These are phyloP conservation scores for Kryphioiulus occultus DNA, from an alignment of 2,888 invertebrate genomes.

Conservation along the genomic window DNA sequence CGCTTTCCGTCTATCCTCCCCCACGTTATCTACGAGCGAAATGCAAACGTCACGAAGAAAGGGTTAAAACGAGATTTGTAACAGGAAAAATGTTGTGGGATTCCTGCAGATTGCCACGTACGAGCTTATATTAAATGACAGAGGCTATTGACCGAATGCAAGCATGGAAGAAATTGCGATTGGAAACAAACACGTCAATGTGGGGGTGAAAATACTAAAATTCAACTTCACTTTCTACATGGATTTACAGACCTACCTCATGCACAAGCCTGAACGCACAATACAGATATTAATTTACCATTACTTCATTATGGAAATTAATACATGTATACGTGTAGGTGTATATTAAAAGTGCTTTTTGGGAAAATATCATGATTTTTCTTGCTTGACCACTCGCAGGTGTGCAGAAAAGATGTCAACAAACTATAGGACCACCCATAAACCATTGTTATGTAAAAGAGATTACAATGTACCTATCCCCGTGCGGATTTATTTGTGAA, in stretches of 20 bases:
- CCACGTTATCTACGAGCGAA: neutral
- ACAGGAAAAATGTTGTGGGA: neutral
- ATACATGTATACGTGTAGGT: too few relatives aligned
- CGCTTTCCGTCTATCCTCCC: constrained; percentile 12
- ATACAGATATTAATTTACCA: neutral
- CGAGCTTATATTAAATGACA: neutral
- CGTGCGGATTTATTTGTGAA: neutral
- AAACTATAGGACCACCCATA: constrained; percentile 4
- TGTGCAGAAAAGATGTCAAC: neutral
- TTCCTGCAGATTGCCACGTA: neutral
- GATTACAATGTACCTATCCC: neutral
- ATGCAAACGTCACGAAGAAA: neutral
- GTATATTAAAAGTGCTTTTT: too few relatives aligned
- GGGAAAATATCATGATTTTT: too few relatives aligned
- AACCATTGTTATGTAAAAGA: neutral
- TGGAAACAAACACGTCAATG: neutral
- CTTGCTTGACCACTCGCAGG: neutral
- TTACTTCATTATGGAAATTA: neutral
- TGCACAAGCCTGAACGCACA: neutral
- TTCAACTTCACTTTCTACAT: neutral
- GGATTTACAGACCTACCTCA: neutral
- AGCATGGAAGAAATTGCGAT: neutral
- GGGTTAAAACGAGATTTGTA: constrained; percentile 24
- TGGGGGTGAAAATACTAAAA: neutral
- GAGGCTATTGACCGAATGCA: constrained; percentile 32